Percentiles rank a stretch among this genome's conserved stretches.
phyloP scores from a whole-genome alignment of 2,888 invertebrate species.

The Pammene fasciana region DNA sequence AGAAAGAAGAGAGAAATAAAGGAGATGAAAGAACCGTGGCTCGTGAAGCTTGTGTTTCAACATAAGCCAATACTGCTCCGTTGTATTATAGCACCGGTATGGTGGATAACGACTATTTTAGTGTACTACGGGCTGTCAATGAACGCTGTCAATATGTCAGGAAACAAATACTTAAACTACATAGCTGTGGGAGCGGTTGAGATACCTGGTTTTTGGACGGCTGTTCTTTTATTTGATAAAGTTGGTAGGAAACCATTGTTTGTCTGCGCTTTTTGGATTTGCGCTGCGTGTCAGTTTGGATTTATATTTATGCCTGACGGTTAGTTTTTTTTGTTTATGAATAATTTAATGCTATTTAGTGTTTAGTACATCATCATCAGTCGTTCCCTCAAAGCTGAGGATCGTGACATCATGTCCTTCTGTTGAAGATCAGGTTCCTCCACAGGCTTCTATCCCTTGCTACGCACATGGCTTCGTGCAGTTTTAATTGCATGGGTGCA shows the following conservation, averaged over 20 bases:
- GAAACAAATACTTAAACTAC: conserved; percentile 87
- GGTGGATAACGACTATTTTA: conserved; percentile 87
- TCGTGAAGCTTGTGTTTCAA: conserved; percentile 61
- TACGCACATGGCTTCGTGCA: no score
- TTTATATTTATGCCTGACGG: conserved; percentile 63
- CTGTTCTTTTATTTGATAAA: conserved; percentile 80
- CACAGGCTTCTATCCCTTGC: no score
- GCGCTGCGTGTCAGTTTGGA: conserved; percentile 61
- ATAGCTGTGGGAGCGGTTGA: conserved; percentile 83
- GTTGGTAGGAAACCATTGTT: conserved; percentile 82
- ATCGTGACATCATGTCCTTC: no score
- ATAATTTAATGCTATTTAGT: no score
- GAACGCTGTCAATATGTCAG: conserved; percentile 86
- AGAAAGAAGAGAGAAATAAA: conserved; percentile 35
- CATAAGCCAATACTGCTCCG: conserved; percentile 73
- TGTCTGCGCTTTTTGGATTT: conserved; percentile 78
- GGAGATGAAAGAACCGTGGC: conserved; percentile 45
- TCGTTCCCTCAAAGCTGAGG: no score
- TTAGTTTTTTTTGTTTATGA: conserved; percentile 47
- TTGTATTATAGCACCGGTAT: conserved; percentile 83
- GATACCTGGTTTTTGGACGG: conserved; percentile 85
- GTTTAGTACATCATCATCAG: no score
- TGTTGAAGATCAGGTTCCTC: no score
- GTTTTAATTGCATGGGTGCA: no score
- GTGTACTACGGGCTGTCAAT: conserved; percentile 88